phyloP scores from a whole-genome alignment of 1,140 invertebrate species.

The Leptestheria dahalacensis region DNA sequence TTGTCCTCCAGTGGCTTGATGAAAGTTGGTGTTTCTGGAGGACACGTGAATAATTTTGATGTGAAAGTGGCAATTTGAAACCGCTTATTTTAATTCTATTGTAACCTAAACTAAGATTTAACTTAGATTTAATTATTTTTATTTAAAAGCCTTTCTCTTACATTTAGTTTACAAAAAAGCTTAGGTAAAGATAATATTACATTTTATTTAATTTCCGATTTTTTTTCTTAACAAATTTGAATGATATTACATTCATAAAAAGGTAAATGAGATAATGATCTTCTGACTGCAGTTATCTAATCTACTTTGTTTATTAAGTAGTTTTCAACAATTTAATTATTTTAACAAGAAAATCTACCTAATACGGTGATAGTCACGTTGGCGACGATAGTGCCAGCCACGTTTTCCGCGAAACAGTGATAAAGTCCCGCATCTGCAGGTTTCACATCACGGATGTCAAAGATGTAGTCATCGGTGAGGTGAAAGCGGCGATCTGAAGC shows the following conservation, averaged over 20 bases:
- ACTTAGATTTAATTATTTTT: too few relatives aligned
- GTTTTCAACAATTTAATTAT: background rate
- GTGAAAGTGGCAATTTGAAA: background rate
- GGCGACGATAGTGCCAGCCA: conserved; percentile 55
- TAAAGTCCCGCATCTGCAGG: conserved; percentile 76
- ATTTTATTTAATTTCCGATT: too few relatives aligned
- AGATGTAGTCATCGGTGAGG: conserved; percentile 74
- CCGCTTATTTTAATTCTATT: background rate
- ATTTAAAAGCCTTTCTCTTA: too few relatives aligned
- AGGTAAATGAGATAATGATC: too few relatives aligned
- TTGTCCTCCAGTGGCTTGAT: conserved; percentile 68
- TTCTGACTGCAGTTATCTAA: background rate
- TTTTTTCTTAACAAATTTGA: too few relatives aligned
- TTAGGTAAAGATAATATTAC: too few relatives aligned
- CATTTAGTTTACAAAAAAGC: too few relatives aligned
- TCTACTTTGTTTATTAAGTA: background rate
- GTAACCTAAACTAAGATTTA: too few relatives aligned
- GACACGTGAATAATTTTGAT: conserved; percentile 18
- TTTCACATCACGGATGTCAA: conserved; percentile 82
- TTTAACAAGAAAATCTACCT: conserved; percentile 33
- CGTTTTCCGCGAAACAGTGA: conserved; percentile 80
- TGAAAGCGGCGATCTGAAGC: conserved; percentile 84
- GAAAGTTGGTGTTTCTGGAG: conserved; percentile 68
- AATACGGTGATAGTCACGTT: conserved; percentile 75
- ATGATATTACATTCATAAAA: too few relatives aligned